Percentiles rank a stretch among this genome's conserved stretches.
Conservation (phyloP, 2,113 vertebrate genomes). For the Pao palembangensis region DNA sequence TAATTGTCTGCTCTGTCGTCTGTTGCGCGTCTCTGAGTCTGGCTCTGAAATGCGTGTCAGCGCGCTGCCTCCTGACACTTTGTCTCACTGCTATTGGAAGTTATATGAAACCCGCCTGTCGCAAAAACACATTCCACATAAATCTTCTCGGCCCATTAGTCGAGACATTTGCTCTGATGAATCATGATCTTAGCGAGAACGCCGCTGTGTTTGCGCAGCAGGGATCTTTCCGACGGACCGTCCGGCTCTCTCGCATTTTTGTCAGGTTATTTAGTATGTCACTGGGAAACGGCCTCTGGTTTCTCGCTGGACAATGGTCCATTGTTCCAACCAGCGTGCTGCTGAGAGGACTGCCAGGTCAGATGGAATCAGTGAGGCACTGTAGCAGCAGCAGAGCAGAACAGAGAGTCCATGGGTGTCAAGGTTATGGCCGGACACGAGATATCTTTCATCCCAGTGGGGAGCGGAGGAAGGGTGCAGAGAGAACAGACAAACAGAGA, state of each 20-base stretch:
- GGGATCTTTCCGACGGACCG: constrained; percentile 30
- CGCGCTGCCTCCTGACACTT: constrained; percentile 46
- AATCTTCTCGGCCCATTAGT: constrained; percentile 59
- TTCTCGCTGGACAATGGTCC: constrained; percentile 38
- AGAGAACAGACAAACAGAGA: constrained; percentile 12
- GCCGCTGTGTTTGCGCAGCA: constrained; percentile 46
- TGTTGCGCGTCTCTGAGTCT: constrained; percentile 57
- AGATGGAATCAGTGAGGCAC: constrained; percentile 45
- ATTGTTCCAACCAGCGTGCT: constrained; percentile 48
- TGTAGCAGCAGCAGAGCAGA: constrained; percentile 26
- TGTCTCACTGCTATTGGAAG: constrained; percentile 43
- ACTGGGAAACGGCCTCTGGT: constrained; percentile 34
- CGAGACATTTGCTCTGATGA: constrained; percentile 54
- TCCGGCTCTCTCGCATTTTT: constrained; percentile 40
- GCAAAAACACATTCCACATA: constrained; percentile 61
- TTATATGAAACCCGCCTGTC: constrained; percentile 51
- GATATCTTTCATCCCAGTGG: constrained; percentile 28
- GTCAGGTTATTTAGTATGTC: constrained; percentile 38
- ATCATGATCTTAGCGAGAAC: constrained; percentile 55
- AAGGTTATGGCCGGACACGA: constrained; percentile 18
- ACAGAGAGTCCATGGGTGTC: constrained; percentile 12
- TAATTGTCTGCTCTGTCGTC: constrained; percentile 65
- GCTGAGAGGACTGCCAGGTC: constrained; percentile 38
- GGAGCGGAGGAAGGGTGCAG: neutral
- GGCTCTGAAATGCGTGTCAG: constrained; percentile 55